These are phyloP conservation scores for Hirudinaria manillensis DNA, from an alignment of 2,888 invertebrate species.

Conservation along the genomic window DNA sequence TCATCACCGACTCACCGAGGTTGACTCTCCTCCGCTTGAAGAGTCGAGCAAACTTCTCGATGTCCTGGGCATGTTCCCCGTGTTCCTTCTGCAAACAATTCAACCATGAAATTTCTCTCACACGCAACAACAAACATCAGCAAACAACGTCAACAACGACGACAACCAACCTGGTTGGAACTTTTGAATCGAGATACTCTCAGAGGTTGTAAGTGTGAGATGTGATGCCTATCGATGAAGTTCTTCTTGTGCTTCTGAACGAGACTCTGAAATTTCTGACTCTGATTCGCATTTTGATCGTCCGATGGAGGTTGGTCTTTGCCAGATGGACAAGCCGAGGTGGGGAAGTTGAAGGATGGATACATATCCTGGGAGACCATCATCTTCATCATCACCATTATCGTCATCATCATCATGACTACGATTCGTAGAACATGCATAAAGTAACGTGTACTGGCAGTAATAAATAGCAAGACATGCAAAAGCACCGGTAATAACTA, in stretches of 20 bases:
- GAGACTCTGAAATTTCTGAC: neutral
- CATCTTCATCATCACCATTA: neutral
- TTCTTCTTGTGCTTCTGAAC: slow-evolving; percentile 12
- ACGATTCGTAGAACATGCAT: neutral
- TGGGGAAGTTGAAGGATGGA: slow-evolving; percentile 7
- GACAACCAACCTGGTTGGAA: no score
- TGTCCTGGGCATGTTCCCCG: slow-evolving; percentile 32
- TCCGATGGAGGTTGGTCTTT: neutral
- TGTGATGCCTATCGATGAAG: slow-evolving; percentile 3
- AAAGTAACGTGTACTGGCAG: neutral
- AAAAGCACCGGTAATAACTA: neutral
- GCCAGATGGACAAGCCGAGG: neutral
- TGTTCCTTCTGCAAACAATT: slow-evolving; percentile 27
- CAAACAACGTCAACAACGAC: neutral
- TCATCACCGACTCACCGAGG: slow-evolving; percentile 26
- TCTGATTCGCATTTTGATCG: slow-evolving; percentile 1
- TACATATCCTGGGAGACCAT: neutral
- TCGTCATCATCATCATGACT: neutral
- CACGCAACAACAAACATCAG: neutral
- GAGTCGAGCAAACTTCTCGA: slow-evolving; percentile 31
- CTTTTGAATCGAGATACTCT: slow-evolving; percentile 16
- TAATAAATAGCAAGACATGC: neutral
- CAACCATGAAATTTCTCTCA: neutral
- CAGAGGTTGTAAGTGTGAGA: slow-evolving; percentile 8
- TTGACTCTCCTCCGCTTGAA: slow-evolving; percentile 33